Evolutionary conservation across 2,113 vertebrate genomes (phyloP), one percentile per base, ranked within the genome.

Genomic region (Oxygymnocypris stewartii): DNA sequence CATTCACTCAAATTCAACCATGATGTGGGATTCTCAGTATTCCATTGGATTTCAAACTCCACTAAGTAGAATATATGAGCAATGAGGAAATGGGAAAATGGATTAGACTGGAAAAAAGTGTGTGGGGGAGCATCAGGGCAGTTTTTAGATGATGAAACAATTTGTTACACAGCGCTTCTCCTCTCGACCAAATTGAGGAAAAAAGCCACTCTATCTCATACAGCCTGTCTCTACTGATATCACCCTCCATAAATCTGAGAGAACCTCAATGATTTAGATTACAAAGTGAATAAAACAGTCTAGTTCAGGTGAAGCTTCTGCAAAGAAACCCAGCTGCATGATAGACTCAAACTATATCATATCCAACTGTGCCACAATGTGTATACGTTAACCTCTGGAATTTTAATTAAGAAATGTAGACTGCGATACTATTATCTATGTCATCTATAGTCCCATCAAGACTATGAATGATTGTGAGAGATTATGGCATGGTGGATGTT

Each of bases 101-200:
- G 23, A 79, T 67, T 49, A 71, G 25, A 79, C 18, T 42, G 49
- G 77, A n/a, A 10, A 1, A 69, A 54, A 31, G 20, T 51, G 23
- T 44, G 35, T n/a, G 75, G 20, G 61, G 75, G 37, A 51, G 23
- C 59, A 79, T 40, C 11, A n/a, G 47, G 47, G 28, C 42, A 31
- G 67, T 73, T 74, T 74, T 84, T 25, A 59, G 82, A 71, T 65
- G 76, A 85, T 69, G 61, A 85, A 71, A 76, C 47, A 12, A 28
- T 79, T 69, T 49, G 61, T 80, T 59, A 20, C 65, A 69, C 63
- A 69, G 18, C 23, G 63, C 49, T 40, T 40, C 40, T 57, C 28
- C 44, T 85, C 42, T 14, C n/a, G 25, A 44, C 13, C 31, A 69
- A 85, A 54, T 79, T 37, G 47, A 67, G 65, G 47, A 78, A 79